Percentiles rank a stretch among this genome's conserved stretches.
These are phyloP conservation scores for Xyliphius kryptos DNA, from an alignment of 2,113 vertebrate genomes.

Conservation along the genomic window DNA sequence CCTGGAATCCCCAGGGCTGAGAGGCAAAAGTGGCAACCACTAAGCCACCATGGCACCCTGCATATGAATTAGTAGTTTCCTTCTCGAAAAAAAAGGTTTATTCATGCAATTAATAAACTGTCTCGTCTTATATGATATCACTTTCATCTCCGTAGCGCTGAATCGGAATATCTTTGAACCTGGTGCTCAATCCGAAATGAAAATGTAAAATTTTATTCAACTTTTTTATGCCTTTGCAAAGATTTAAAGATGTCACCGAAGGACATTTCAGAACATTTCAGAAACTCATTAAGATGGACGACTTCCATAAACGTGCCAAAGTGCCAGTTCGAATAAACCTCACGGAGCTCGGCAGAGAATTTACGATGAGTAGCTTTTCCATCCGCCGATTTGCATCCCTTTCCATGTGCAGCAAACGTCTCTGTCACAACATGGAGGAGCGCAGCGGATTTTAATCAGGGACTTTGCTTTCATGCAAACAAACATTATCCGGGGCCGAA, in stretches of 20 bases:
- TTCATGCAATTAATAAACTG: no score
- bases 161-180: no score
- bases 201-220: no score
- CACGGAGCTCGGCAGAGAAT: neutral
- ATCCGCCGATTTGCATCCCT: no score
- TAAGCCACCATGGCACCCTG: no score
- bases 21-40: no score
- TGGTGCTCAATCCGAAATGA: no score
- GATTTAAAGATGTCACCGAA: slow-evolving; percentile 17
- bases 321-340: slow-evolving; percentile 13
- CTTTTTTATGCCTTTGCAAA: neutral
- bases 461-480: neutral
- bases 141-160: no score
- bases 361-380: slow-evolving; percentile 4
- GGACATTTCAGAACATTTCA: slow-evolving; percentile 21
- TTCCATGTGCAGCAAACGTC: neutral
- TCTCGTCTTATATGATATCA: no score
- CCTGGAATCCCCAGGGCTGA: no score
- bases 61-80: no score
- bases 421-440: neutral
- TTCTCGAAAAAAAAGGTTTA: no score
- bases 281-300: slow-evolving; percentile 23
- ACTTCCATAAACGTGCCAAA: slow-evolving; percentile 27
- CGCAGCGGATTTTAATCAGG: neutral
- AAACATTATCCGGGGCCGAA: neutral